Evolutionary conservation across 2,888 invertebrate genomes (phyloP).

Genomic region (Conomelus anceps): DNA sequence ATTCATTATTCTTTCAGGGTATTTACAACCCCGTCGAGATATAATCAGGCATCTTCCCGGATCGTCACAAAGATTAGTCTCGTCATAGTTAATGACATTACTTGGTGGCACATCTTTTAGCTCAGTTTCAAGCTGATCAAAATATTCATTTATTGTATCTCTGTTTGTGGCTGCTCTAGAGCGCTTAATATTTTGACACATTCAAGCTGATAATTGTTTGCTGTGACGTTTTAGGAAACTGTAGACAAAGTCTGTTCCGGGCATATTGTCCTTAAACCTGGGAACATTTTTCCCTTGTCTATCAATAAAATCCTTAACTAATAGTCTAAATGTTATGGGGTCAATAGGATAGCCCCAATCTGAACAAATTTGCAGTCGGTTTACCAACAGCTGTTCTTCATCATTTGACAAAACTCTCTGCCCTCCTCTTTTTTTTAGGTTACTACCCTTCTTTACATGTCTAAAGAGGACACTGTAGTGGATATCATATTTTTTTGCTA

Average conservation of each 20-base stretch:
- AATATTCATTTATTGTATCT: neutral
- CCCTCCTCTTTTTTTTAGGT: neutral
- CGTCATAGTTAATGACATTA: no score
- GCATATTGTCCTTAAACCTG: neutral
- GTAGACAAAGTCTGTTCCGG: neutral
- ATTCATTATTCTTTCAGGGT: slow-evolving; percentile 27
- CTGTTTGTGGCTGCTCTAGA: neutral
- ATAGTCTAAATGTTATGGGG: no score
- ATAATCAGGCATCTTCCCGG: slow-evolving; percentile 32
- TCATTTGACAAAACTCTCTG: neutral
- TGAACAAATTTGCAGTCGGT: neutral
- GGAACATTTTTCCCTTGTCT: no score
- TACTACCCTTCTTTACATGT: neutral
- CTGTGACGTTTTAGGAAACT: neutral
- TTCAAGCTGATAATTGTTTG: no score
- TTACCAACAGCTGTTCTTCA: neutral
- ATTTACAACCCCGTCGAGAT: slow-evolving; percentile 24
- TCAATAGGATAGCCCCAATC: neutral
- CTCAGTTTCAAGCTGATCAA: no score
- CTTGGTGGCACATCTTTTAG: no score
- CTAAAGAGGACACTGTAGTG: no score
- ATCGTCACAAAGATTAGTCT: slow-evolving; percentile 36
- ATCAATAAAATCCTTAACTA: no score
- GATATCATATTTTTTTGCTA: no score
- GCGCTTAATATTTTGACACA: neutral